Evolutionary conservation across 2,888 invertebrate species (phyloP).

Genomic region (Drosophila limbata): DNA sequence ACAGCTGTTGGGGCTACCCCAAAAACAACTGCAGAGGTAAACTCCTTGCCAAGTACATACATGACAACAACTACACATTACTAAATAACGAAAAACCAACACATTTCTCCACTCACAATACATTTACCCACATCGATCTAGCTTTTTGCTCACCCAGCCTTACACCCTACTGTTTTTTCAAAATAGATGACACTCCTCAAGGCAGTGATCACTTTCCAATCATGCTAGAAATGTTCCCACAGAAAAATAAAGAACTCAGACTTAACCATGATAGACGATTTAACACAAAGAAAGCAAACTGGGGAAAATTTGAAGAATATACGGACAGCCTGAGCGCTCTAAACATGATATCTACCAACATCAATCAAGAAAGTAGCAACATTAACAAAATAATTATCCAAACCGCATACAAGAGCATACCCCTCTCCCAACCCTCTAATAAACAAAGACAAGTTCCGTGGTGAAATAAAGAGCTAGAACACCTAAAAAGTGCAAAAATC

Average conservation of each 20-base stretch:
- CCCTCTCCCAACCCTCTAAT: conserved; percentile 2
- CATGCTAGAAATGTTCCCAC: neutral
- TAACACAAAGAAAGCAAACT: conserved; percentile 1
- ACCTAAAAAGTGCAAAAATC: neutral
- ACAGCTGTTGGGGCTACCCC: neutral
- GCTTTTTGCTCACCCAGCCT: neutral
- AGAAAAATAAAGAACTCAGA: neutral
- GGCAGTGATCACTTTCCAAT: neutral
- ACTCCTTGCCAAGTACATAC: neutral
- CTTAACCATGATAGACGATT: conserved; percentile 1
- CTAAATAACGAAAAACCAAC: neutral
- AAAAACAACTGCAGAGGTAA: neutral
- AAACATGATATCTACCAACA: neutral
- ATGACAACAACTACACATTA: neutral
- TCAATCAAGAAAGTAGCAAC: conserved; percentile 1
- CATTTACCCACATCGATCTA: neutral
- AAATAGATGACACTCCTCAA: neutral
- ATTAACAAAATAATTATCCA: conserved; percentile 6
- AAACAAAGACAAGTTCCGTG: neutral
- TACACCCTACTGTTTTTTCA: neutral
- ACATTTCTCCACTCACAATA: neutral
- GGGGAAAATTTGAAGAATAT: neutral
- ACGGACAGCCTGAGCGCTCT: neutral
- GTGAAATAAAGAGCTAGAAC: neutral
- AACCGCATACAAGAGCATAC: conserved; percentile 7